Evolutionary conservation across 2,797 vertebrate genomes (phyloP), one percentile per base, ranked within the genome.

Genomic region (Chrysolophus pictus): DNA sequence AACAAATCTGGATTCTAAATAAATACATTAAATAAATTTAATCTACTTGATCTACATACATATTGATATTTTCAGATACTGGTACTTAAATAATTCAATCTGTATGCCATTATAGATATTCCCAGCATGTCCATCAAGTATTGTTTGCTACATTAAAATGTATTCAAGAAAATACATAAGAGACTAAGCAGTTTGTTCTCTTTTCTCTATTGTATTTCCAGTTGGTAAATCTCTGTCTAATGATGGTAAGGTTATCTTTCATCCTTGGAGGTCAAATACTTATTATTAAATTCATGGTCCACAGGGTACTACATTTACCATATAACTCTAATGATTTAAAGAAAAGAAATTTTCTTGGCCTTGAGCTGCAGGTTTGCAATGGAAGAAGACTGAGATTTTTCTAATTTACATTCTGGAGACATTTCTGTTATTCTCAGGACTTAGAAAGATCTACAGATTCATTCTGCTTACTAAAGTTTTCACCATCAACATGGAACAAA

Each of bases 191-290:
- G 4, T 5, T 65, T 64, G 8, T 62, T 89, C 62, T 49, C 21
- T 65, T 74, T 73, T 46, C 29, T 90, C 75, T 56, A 65, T 75
- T 39, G 4, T 33, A 58, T 85, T 95, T 86, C 28, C 35, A 82
- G 59, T 26, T 76, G 41, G 31, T 60, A 86, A 93, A 89, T 92
- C 26, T 63, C 28, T 62, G 19, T 67, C 56, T 79, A 72, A 91
- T 82, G 44, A 84, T 41, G 58, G 15, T 35, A 93, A 91, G 19
- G 28, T 68, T 80, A 90, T 53, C 44, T 74, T 95, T 89, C 67
- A 86, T 79, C 33, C 14, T 92, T 91, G n/a, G 71, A 92, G 68
- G 79, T 90, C 84, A 94, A 87, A 84, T 53, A 29, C 10, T 82
- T 75, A 35, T 60, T 76, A 91, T 71, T 84, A 91, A 87, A 58